Conservation (phyloP, 2,113 vertebrate species). For the Strix aluco region DNA sequence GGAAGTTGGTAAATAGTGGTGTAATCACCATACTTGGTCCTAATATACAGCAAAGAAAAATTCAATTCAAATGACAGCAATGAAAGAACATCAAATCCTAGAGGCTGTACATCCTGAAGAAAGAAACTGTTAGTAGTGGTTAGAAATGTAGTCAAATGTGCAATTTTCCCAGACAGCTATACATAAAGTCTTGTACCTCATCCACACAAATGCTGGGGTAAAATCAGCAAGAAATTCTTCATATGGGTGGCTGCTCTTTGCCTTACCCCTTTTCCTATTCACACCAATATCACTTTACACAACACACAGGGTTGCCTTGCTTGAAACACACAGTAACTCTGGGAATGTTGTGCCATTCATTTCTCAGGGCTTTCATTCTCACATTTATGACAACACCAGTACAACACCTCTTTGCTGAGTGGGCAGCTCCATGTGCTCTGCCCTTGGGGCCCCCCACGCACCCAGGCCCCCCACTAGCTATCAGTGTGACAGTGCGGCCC, state of each 20-base stretch:
- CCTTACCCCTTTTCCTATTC: neutral
- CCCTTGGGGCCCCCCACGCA: fast-evolving
- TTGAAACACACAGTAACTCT: neutral
- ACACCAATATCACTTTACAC: neutral
- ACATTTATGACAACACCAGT: neutral
- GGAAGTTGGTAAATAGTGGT: neutral
- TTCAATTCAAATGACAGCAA: fast-evolving
- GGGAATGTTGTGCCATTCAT: neutral
- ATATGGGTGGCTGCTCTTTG: fast-evolving
- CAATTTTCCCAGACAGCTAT: neutral
- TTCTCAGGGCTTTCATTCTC: neutral
- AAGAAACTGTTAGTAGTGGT: neutral
- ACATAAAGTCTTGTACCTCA: neutral
- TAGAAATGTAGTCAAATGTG: neutral
- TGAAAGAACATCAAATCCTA: neutral
- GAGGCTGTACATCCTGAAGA: neutral
- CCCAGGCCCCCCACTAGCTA: neutral
- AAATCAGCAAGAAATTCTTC: neutral
- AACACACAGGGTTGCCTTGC: neutral
- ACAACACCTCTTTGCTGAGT: neutral
- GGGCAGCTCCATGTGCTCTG: neutral
- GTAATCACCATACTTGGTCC: neutral
- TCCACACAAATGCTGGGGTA: neutral
- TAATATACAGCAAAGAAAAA: neutral
- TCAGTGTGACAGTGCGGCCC: neutral